Conservation (phyloP, 2,797 vertebrate genomes). For the Dermochelys coriacea region DNA sequence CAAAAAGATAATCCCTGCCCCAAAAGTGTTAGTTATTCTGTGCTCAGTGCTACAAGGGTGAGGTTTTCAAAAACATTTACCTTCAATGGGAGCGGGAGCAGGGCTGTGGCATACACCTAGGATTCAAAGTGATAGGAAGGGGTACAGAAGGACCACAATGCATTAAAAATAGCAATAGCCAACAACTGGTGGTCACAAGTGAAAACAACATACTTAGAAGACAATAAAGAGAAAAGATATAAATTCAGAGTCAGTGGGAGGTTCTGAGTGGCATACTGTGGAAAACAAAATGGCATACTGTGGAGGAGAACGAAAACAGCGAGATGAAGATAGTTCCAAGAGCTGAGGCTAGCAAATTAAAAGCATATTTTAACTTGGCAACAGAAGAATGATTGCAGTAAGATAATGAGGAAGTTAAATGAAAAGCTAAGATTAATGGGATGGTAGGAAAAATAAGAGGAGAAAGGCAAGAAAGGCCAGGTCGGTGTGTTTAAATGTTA, state of each 20-base stretch:
- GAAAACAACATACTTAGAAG: neutral
- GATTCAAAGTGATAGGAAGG: neutral
- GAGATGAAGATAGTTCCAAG: neutral
- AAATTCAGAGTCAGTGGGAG: neutral
- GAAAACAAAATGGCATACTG: neutral
- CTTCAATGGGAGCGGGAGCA: neutral
- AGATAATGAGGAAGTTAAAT: constrained; percentile 38
- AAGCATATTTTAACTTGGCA: neutral
- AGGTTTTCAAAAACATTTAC: neutral
- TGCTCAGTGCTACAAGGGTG: neutral
- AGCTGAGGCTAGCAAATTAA: constrained; percentile 10
- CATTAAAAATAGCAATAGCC: constrained; percentile 29
- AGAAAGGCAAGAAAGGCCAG: constrained; percentile 2
- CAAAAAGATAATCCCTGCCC: neutral
- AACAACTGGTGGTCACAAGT: neutral
- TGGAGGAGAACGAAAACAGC: constrained; percentile 8
- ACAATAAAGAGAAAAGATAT: constrained; percentile 9
- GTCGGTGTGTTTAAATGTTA: neutral
- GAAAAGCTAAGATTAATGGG: constrained; percentile 10
- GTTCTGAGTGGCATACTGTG: neutral
- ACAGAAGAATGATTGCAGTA: neutral
- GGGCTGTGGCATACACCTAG: neutral
- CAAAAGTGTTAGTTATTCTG: neutral
- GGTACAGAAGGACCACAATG: constrained; percentile 7
- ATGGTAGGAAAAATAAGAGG: neutral